phyloP scores from a whole-genome alignment of 1,140 invertebrate genomes.

The Megalopta genalis region DNA sequence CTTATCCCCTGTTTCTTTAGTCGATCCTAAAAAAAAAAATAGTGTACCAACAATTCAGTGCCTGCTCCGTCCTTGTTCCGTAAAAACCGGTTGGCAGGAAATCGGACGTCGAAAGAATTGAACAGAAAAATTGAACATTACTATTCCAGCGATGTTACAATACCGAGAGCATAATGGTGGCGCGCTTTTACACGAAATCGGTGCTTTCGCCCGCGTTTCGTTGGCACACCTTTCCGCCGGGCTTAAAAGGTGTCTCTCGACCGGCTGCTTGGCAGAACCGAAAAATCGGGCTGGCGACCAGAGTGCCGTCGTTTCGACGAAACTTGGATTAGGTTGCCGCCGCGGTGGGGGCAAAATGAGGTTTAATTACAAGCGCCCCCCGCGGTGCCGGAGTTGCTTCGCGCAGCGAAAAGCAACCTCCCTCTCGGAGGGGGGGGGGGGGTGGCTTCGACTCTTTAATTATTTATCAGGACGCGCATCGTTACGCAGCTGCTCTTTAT shows the following conservation, averaged over 20 bases:
- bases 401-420: no score
- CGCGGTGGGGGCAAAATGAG: neutral
- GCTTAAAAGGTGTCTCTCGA: constrained; percentile 30
- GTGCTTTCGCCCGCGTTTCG: neutral
- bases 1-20: no score
- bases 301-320: neutral
- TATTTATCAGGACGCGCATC: constrained; percentile 1
- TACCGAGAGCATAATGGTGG: constrained; percentile 27
- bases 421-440: no score
- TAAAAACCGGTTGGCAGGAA: no score
- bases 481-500: neutral
- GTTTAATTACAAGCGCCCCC: neutral
- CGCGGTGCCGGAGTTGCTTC: neutral
- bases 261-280: neutral
- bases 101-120: neutral
- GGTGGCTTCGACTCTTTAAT: constrained; percentile 9
- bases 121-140: constrained; percentile 38
- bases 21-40: no score
- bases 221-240: neutral
- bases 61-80: neutral
- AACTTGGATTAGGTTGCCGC: neutral
- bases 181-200: constrained; percentile 24
- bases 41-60: neutral
- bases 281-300: constrained; percentile 10
- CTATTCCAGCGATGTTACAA: neutral